Base-by-base conservation (phyloP, 2,888 invertebrate genomes). In the Oegoconia quadripuncta region DNA sequence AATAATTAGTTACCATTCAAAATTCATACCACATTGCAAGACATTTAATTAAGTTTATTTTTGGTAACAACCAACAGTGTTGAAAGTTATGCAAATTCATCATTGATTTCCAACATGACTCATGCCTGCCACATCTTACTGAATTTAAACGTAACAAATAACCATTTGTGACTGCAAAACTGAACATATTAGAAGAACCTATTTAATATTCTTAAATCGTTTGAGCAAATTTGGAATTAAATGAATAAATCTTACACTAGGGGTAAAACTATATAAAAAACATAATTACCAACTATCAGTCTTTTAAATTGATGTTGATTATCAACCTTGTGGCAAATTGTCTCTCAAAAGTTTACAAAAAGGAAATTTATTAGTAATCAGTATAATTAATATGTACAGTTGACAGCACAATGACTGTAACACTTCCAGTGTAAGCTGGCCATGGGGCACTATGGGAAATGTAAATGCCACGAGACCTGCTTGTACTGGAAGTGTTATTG, bases 301-400 rank as follows among this genome's bases (percentile, higher is more conserved):
- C 88, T 88, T 88, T 83, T 84, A 83, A 86, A 88, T 88, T 87
- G 88, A 88, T 88, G 87, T 84, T 83, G 79, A 75, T 78, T 83
- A 74, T 81, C 80, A 84, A 83, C 74, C 79, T 75, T 77, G 71
- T 80, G 79, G 77, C 80, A 80, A 76, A 71, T 79, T 72, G 59
- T 68, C 63, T 79, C 83, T 83, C 84, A 87, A 87, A 86, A 87
- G 84, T 86, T 86, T 86, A 87, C 86, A 86, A 84, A 76, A 71
- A 48, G 37, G 30, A 34, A 34, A 16, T 41, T 42, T 41, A 39
- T 48, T 45, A 48, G 14, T 37, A 39, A 40, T 48, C 27, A 52
- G 50, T 43, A 47, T 39, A 37, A 38, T 48, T 53, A 44, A 56
- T 52, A 45, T 41, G 55, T 58, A 64, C n/a, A n/a, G n/a, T 37